Evolutionary conservation across 2,888 invertebrate genomes (phyloP), one percentile per base, ranked within the genome.

Genomic region (Sturmia bella): DNA sequence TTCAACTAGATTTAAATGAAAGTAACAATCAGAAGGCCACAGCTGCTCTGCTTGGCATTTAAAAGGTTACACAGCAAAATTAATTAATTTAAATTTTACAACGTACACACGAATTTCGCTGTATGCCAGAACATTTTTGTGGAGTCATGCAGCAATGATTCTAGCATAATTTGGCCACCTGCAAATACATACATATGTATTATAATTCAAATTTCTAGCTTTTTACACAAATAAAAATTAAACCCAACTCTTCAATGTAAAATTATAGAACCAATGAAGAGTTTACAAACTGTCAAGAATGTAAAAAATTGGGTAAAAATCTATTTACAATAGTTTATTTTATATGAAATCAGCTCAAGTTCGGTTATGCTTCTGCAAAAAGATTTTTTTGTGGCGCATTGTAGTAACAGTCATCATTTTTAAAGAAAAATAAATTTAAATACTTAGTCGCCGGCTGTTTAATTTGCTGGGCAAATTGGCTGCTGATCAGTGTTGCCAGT

Each of bases 1-100:
- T 32, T 48, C 45, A 66, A 74, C 74, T 57, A 56, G 24, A 56
- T 74, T 64, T 56, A 39, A 24, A 24, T 64, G 74, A 52, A 54
- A 70, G 70, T 70, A 56, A 63, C 43, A 64, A 57, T 63, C 48
- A 70, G 27, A 37, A 64, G 27, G 24, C 56, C 52, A 64, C 64
- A 69, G 61, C 43, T 68, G 59, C 54, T 70, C 15, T 39, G n/a
- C 63, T 19, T 43, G 5, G 39, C 15, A 43, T 43, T 56, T 56
- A 56, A 13, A 7, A 21, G 19, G n/a, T n/a, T 13, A 15, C n/a
- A 32, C 45, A 32, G n/a, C 17, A 59, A 72, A 76, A 75, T 73
- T 80, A 80, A 80, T 80, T 80, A 76, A 72, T 80, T 76, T 76
- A 72, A 81, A 81, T 56, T 80, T 27, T 56, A 43, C 48, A 75